Base-by-base conservation (phyloP, 1,140 invertebrate genomes). In the Philopotamus ludificatus region DNA sequence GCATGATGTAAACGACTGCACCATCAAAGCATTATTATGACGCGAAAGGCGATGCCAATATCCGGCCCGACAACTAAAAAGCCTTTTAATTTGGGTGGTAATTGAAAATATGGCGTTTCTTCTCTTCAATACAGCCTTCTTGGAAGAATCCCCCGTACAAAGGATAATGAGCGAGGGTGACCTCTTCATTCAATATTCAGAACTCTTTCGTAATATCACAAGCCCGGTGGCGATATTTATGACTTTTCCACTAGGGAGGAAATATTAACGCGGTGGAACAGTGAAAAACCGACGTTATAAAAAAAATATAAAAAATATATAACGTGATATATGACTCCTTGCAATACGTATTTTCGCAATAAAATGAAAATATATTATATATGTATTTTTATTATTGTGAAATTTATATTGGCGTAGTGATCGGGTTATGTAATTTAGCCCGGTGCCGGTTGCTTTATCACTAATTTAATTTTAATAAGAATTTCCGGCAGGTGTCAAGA, bases 51-150 rank as follows among this genome's bases (percentile, higher is more conserved):
- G 12, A 4, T 4, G 12, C 28, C 18, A 47, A 12, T 47, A 9
- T 47, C 18, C 44, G 18, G 10, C 10, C 15, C 18, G 44, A 16
- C 8, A 47, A 20, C 57, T 57, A 34, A 44, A 45, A 58, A 21
- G 39, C 39, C 55, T 60, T 45, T 60, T 60, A 60, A 60, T 60
- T 60, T 47, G 20, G 16, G 28, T 22, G 39, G 45, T 47, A 60
- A 47, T 60, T 41, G 25, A 60, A 60, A 60, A 60, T 60, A 60
- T 60, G 42, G 23, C 57, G 22, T 60, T 34, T 26, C 2, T 54
- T 57, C 10, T 57, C 34, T n/a, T n/a, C 42, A 22, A 58, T 26
- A 20, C 57, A 22, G 41, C 42, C 22, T 7, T 16, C 4, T 16
- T 15, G 44, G 44, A 47, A 47, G 57, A 47, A 3, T 10, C 20